These are phyloP conservation scores for Urocyon cinereoargenteus DNA, from an alignment of 2,797 vertebrate species.

Conservation along the genomic window DNA sequence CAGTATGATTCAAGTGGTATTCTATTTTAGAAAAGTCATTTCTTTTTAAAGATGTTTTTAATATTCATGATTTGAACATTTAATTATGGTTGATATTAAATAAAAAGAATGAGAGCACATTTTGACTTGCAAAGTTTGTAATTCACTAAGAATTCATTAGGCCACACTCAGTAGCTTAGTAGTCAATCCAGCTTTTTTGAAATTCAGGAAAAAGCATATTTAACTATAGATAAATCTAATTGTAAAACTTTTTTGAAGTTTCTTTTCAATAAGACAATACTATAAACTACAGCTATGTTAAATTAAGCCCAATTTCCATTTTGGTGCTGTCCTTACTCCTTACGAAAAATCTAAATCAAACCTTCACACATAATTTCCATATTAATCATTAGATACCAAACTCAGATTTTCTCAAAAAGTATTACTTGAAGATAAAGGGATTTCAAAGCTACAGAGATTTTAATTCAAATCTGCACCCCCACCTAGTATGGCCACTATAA, in stretches of 20 bases:
- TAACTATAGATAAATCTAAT: background rate
- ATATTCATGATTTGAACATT: conserved; percentile 85
- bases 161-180: background rate
- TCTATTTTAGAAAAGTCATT: conserved; percentile 84
- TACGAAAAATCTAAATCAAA: conserved; percentile 7
- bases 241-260: background rate
- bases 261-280: background rate
- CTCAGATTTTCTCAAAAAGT: conserved; percentile 40
- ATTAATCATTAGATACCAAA: background rate
- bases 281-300: background rate
- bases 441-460: background rate
- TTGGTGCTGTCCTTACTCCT: background rate
- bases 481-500: background rate
- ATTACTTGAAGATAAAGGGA: background rate
- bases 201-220: conserved; percentile 37
- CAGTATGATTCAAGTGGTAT: conserved; percentile 80
- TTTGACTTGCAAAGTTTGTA: conserved; percentile 79
- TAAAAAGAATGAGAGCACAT: conserved; percentile 77
- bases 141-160: conserved; percentile 61
- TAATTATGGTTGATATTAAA: conserved; percentile 84
- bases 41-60: conserved; percentile 84
- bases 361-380: background rate
- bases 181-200: conserved; percentile 8
- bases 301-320: background rate
- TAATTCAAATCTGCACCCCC: background rate